Percentiles rank a stretch among this genome's conserved stretches.
Evolutionary conservation across 2,797 vertebrate species (phyloP).

Genomic region (Pelochelys cantorii): DNA sequence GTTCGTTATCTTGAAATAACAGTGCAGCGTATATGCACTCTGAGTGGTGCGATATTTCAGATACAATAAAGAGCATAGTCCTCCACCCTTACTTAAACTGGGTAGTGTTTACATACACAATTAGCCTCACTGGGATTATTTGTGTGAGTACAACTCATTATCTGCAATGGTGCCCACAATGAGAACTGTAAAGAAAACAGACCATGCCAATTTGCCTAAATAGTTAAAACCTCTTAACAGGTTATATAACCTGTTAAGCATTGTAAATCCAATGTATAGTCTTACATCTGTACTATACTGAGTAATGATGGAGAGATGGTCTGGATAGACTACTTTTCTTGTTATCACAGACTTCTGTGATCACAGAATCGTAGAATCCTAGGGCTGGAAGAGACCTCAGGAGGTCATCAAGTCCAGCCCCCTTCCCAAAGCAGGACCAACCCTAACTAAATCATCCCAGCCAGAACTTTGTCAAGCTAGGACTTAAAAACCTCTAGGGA

Average conservation of each 20-base stretch:
- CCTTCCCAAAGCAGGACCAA: too few species aligned
- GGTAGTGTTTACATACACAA: not conserved
- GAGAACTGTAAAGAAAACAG: not conserved
- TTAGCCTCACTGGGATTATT: not conserved
- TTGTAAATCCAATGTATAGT: not conserved
- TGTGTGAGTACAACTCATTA: not conserved
- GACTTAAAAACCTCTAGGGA: too few species aligned
- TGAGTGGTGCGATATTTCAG: not conserved
- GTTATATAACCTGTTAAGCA: not conserved
- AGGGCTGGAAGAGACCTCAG: too few species aligned
- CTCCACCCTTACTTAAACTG: not conserved
- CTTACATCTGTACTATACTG: accelerated
- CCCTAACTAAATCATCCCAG: too few species aligned
- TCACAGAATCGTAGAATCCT: too few species aligned
- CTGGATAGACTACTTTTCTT: not conserved
- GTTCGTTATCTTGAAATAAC: too few species aligned
- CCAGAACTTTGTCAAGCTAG: too few species aligned
- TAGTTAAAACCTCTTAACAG: not conserved
- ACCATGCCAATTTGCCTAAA: accelerated
- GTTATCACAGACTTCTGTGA: not conserved
- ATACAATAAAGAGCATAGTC: not conserved
- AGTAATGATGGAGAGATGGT: not conserved
- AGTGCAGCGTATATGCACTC: too few species aligned
- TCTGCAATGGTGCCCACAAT: not conserved
- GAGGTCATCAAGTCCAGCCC: too few species aligned